Percentiles rank a stretch among this genome's conserved stretches.
phyloP scores from a whole-genome alignment of 2,888 invertebrate species.

The Isoperla grammatica region DNA sequence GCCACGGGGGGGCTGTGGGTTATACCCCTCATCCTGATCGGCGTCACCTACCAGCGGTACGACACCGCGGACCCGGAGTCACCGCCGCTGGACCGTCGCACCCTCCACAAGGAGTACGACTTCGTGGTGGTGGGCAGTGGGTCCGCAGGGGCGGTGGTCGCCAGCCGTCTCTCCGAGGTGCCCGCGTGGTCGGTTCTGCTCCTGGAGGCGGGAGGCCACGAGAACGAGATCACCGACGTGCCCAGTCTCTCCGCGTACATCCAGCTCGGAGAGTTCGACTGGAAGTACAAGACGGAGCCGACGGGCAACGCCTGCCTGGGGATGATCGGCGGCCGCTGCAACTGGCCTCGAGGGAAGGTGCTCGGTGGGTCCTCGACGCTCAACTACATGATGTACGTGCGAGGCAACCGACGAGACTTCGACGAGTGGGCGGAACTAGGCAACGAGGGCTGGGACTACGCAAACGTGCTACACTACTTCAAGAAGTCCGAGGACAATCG shows the following conservation, averaged over 20 bases:
- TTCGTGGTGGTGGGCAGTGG: slow-evolving; percentile 82
- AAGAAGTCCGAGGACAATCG: slow-evolving; percentile 85
- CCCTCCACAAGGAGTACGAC: slow-evolving; percentile 68
- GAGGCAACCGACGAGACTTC: slow-evolving; percentile 78
- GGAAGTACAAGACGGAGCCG: slow-evolving; percentile 86
- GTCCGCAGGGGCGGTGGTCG: slow-evolving; percentile 85
- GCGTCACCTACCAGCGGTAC: slow-evolving; percentile 74
- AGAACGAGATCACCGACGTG: slow-evolving; percentile 82
- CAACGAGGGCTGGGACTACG: slow-evolving; percentile 85
- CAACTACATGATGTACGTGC: slow-evolving; percentile 87
- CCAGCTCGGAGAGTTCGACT: slow-evolving; percentile 79
- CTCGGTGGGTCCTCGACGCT: slow-evolving; percentile 82
- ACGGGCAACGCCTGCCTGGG: slow-evolving; percentile 74
- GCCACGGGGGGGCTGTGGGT: slow-evolving; percentile 58
- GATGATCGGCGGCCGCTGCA: slow-evolving; percentile 75
- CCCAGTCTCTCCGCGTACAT: slow-evolving; percentile 82
- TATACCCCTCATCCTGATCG: slow-evolving; percentile 75
- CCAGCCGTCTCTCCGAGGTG: slow-evolving; percentile 69
- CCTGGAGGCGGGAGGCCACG: slow-evolving; percentile 80
- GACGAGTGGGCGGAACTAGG: slow-evolving; percentile 83
- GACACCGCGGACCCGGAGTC: slow-evolving; percentile 77
- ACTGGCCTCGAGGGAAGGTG: slow-evolving; percentile 86
- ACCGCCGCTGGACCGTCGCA: slow-evolving; percentile 62
- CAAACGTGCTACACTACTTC: slow-evolving; percentile 79
- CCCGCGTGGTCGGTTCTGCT: slow-evolving; percentile 57